Conservation (phyloP, 2,888 invertebrate species). For the Pammene aurita region DNA sequence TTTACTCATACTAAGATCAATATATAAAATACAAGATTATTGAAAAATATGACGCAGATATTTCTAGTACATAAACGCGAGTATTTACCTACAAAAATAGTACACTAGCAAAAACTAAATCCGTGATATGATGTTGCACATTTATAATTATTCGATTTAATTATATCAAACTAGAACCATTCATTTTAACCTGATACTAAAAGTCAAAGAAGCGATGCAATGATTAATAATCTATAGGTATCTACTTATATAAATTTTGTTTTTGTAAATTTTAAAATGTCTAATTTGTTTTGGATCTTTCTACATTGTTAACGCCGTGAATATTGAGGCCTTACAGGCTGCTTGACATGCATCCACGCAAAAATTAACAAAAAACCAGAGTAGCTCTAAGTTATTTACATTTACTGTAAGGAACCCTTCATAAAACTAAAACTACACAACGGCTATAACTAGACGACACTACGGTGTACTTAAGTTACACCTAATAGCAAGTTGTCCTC, state of each 20-base stretch:
- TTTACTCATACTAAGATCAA: too few species aligned
- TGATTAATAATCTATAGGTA: slow-evolving; percentile 18
- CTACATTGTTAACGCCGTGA: not conserved
- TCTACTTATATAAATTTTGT: not conserved
- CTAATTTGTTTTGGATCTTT: not conserved
- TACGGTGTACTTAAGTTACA: too few species aligned
- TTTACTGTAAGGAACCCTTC: too few species aligned
- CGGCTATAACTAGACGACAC: too few species aligned
- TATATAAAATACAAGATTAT: too few species aligned
- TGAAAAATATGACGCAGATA: too few species aligned
- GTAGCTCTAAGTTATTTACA: too few species aligned
- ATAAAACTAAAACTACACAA: too few species aligned
- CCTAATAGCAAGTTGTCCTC: too few species aligned
- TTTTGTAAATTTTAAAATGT: not conserved
- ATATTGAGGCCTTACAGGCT: not conserved
- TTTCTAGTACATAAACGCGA: not conserved
- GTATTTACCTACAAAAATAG: too few species aligned
- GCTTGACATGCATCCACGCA: not conserved
- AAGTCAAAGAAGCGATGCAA: not conserved
- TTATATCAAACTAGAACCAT: slow-evolving; percentile 13
- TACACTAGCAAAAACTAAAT: not conserved
- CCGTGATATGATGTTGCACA: not conserved
- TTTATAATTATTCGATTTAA: not conserved
- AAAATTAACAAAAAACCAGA: too few species aligned
- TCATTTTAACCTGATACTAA: slow-evolving; percentile 21